Evolutionary conservation across 1,140 invertebrate genomes (phyloP).

Genomic region (Lasioglossum baleicum): DNA sequence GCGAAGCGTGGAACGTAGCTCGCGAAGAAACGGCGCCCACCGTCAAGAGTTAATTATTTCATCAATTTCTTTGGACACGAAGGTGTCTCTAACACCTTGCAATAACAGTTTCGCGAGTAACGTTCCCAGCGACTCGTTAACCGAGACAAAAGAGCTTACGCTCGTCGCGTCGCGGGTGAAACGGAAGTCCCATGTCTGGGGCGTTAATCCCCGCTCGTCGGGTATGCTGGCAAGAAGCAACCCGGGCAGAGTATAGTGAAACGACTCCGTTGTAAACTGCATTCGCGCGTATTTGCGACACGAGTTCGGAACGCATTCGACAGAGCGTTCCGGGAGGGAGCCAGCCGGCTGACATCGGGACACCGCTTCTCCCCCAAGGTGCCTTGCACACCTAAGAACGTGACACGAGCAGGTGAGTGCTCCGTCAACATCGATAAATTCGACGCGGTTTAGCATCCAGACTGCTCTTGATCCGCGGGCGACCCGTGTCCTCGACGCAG

Average conservation of each 20-base stretch:
- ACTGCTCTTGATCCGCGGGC: conserved; percentile 52
- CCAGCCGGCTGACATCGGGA: conserved; percentile 16
- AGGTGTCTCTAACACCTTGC: neutral
- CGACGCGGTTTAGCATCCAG: conserved; percentile 42
- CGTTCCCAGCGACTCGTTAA: neutral
- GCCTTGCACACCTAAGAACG: conserved; percentile 47
- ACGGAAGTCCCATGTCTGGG: neutral
- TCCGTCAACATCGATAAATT: conserved; percentile 67
- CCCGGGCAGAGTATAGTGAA: neutral
- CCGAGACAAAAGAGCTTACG: neutral
- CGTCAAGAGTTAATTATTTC: neutral
- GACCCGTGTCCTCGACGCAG: conserved; percentile 11
- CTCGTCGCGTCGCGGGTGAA: neutral
- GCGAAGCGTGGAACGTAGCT: too few species aligned
- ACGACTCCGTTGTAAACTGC: neutral
- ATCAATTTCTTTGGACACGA: neutral
- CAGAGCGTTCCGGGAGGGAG: conserved; percentile 18
- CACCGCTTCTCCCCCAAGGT: conserved; percentile 29
- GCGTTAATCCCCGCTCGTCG: neutral
- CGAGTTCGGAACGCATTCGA: conserved; percentile 20
- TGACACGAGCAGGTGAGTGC: conserved; percentile 63
- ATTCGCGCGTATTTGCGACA: conserved; percentile 5
- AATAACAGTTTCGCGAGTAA: neutral
- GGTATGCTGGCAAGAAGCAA: neutral
- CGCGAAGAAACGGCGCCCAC: too few species aligned